Conservation (phyloP, 2,113 vertebrate genomes). For the Aegotheles bennettii region DNA sequence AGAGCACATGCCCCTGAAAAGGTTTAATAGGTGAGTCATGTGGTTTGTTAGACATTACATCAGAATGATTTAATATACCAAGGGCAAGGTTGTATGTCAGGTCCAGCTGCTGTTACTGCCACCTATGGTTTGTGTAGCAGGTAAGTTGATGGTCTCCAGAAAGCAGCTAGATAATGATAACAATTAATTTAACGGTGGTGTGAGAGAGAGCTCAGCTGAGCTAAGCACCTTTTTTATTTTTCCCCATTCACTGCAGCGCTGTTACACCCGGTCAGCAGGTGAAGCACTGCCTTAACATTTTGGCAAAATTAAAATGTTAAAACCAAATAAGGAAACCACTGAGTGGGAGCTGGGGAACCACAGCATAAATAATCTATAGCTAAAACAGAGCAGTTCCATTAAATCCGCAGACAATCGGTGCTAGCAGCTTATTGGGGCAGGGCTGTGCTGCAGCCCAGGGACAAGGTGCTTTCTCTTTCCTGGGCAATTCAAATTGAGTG, state of each 20-base stretch:
- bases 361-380: fast-evolving
- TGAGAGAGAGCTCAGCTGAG: slow-evolving; percentile 37
- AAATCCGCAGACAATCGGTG: fast-evolving
- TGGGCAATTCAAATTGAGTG: fast-evolving
- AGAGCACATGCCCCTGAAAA: slow-evolving; percentile 79
- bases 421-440: background rate
- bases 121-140: slow-evolving; percentile 25
- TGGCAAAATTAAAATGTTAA: background rate
- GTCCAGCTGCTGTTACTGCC: slow-evolving; percentile 67
- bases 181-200: slow-evolving; percentile 45
- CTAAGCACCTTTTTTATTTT: slow-evolving; percentile 33
- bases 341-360: background rate
- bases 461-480: background rate
- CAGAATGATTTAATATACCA: slow-evolving; percentile 88
- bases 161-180: slow-evolving; percentile 61
- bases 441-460: background rate
- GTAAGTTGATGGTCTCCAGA: slow-evolving; percentile 55
- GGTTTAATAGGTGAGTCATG: slow-evolving; percentile 76
- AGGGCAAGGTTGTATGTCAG: slow-evolving; percentile 81
- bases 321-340: background rate
- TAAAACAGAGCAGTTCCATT: background rate
- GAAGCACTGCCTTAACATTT: background rate
- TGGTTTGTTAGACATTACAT: slow-evolving; percentile 88
- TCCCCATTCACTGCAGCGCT: background rate
- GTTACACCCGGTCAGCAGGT: background rate